Base-by-base conservation (phyloP, 2,888 invertebrate genomes). In the Drosophila austrosaltans region DNA sequence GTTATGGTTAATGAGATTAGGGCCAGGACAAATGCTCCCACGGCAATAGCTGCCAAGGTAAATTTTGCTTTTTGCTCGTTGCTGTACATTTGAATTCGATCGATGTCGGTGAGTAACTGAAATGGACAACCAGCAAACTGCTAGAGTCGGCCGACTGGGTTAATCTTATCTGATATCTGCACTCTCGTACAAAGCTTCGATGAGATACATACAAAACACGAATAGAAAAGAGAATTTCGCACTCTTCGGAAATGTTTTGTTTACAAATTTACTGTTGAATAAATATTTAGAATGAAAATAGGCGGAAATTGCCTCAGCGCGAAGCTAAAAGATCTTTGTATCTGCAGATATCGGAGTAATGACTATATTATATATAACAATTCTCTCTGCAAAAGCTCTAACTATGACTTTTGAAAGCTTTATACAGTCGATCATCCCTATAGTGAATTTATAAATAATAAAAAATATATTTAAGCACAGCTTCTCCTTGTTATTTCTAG, bases 101-200 rank as follows among this genome's bases (percentile, higher is more conserved):
- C 57, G n/a, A 39, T 25, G 22, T 48, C 8, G 22, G 36, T 22
- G 5, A 39, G 10, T 39, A 72, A 74, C 60, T 60, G 58, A 66
- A 78, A 75, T 77, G 68, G 72, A 73, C 69, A 66, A 61, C 63
- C 68, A 62, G 28, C 36, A 36, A 36, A n/a, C 40, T 1, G 30
- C 40, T 3, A 40, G n/a, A 8, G 8, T 8, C 20, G 20, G 20
- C 20, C 48, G 22, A 48, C 3, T 48, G 10, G 4, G 8, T 1
- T 48, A 4, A 48, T 48, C 48, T 48, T 25, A 48, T 48, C 48
- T 48, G 10, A 25, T 48, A 12, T 48, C 4, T 48, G 22, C 48
- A 48, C n/a, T 3, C n/a, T 16, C 42, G 6, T 16, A 12, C 5
- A 25, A 22, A 48, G 25, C 48, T 25, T 25, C 22, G 25, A 48